These are phyloP conservation scores for Clarias macrocephalus DNA, from an alignment of 2,113 vertebrate species.

Conservation along the genomic window DNA sequence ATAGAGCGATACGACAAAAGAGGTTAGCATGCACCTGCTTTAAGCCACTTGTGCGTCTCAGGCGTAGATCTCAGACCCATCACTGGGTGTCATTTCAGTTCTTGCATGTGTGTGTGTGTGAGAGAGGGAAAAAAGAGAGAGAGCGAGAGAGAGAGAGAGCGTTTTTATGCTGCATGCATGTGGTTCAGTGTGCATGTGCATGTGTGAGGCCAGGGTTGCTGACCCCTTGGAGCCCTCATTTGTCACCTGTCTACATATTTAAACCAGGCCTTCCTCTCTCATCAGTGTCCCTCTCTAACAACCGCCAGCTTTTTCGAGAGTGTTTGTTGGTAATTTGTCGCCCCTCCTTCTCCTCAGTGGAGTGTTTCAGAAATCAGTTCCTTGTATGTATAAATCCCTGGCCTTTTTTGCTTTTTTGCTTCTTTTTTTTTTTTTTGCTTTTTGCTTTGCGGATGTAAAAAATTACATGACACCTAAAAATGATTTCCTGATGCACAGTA, in stretches of 20 bases:
- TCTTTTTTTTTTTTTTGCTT: background rate
- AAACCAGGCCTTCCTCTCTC: slow-evolving; percentile 62
- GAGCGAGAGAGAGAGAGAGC: background rate
- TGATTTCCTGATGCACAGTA: background rate
- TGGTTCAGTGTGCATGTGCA: slow-evolving; percentile 30
- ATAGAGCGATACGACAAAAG: background rate
- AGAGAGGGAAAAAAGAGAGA: too few relatives aligned
- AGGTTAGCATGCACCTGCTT: slow-evolving; percentile 24
- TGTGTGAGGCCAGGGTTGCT: slow-evolving; percentile 55
- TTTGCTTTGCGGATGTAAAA: background rate
- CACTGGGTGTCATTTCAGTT: background rate
- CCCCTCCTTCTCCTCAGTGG: slow-evolving; percentile 27
- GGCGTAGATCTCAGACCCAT: slow-evolving; percentile 6
- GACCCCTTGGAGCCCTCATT: slow-evolving; percentile 65
- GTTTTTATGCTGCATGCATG: slow-evolving; percentile 41
- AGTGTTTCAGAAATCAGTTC: slow-evolving; percentile 39
- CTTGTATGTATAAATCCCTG: slow-evolving; percentile 20
- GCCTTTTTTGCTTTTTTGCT: background rate
- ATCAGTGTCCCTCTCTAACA: slow-evolving; percentile 54
- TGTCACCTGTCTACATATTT: slow-evolving; percentile 66
- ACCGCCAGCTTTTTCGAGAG: slow-evolving; percentile 38
- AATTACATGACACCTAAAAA: background rate
- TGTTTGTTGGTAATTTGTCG: slow-evolving; percentile 57
- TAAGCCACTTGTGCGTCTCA: slow-evolving; percentile 19
- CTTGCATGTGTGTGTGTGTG: slow-evolving; percentile 18